Percentiles rank a stretch among this genome's conserved stretches.
Evolutionary conservation across 2,888 invertebrate species (phyloP).

Genomic region (Micoletzkya japonica): DNA sequence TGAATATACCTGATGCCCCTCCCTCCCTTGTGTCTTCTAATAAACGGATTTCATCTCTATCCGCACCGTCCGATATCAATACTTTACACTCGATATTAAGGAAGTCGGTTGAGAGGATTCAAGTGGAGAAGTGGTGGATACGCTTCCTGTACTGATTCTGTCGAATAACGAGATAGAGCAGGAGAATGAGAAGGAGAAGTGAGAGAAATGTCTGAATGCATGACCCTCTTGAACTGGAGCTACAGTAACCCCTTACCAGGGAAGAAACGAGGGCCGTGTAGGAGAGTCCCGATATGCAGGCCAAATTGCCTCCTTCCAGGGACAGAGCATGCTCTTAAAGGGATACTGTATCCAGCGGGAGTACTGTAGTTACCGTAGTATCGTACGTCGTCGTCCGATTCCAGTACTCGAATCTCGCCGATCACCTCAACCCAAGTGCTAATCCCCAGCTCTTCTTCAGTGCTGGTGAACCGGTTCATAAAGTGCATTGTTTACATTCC

Average conservation of each 20-base stretch:
- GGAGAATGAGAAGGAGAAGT: slow-evolving; percentile 2
- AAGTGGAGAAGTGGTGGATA: slow-evolving; percentile 18
- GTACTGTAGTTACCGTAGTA: slow-evolving; percentile 43
- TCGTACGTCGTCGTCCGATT: slow-evolving; percentile 55
- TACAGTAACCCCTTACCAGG: slow-evolving; percentile 3
- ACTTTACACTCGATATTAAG: too few species aligned
- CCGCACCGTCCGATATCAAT: too few species aligned
- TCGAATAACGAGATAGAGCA: slow-evolving; percentile 2
- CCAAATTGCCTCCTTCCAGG: slow-evolving; percentile 2
- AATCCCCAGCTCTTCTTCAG: neutral
- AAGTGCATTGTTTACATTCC: too few species aligned
- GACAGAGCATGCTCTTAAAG: slow-evolving; percentile 20
- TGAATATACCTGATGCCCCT: too few species aligned
- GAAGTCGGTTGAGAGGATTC: neutral
- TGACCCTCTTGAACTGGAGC: neutral
- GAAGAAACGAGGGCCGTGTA: slow-evolving; percentile 19
- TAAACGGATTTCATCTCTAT: too few species aligned
- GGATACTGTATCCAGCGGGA: neutral
- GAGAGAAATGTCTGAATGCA: slow-evolving; percentile 11
- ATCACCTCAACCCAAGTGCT: slow-evolving; percentile 39
- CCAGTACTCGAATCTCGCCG: slow-evolving; percentile 58
- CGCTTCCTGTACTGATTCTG: slow-evolving; percentile 12
- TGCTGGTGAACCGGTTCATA: too few species aligned
- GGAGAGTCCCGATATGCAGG: slow-evolving; percentile 19
- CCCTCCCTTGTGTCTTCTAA: too few species aligned